Percentiles rank a stretch among this genome's conserved stretches.
Evolutionary conservation across 2,113 vertebrate species (phyloP).

Genomic region (Addax nasomaculatus): DNA sequence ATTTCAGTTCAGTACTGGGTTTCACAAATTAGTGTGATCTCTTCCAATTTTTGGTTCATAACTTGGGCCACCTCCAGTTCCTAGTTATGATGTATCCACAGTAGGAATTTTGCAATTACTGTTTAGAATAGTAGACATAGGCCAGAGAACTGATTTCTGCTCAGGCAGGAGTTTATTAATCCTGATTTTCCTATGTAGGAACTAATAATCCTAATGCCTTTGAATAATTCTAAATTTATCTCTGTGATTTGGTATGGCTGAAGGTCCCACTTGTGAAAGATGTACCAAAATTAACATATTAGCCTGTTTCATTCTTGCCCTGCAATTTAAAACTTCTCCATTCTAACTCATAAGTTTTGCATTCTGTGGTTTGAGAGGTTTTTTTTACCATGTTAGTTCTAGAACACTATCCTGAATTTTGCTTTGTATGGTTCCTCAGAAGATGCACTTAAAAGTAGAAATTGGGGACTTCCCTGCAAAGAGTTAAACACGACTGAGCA

Average conservation of each 20-base stretch:
- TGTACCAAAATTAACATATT: not conserved
- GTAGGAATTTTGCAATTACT: not conserved
- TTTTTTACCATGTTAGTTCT: not conserved
- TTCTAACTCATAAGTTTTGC: not conserved
- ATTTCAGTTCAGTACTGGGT: not conserved
- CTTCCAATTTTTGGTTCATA: constrained; percentile 10
- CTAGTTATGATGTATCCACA: not conserved
- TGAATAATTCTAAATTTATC: constrained; percentile 7
- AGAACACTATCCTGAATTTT: not conserved
- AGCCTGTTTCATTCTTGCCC: not conserved
- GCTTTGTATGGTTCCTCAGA: not conserved
- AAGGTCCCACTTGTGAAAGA: not conserved
- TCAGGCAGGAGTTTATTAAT: not conserved
- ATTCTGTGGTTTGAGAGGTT: not conserved
- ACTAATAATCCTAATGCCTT: not conserved
- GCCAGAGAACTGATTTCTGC: not conserved
- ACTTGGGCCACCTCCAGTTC: not conserved
- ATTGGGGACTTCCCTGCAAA: not conserved
- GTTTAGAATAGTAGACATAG: not conserved
- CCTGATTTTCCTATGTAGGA: not conserved
- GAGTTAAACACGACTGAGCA: not conserved
- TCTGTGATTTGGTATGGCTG: not conserved
- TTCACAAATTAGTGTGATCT: not conserved
- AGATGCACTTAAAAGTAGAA: not conserved
- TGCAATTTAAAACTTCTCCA: not conserved